A percentile compares a stretch with the other conserved stretches of the same genome.
These are phyloP conservation scores for Heliothis subflexa DNA, from an alignment of 1,140 invertebrate species.

Conservation along the genomic window DNA sequence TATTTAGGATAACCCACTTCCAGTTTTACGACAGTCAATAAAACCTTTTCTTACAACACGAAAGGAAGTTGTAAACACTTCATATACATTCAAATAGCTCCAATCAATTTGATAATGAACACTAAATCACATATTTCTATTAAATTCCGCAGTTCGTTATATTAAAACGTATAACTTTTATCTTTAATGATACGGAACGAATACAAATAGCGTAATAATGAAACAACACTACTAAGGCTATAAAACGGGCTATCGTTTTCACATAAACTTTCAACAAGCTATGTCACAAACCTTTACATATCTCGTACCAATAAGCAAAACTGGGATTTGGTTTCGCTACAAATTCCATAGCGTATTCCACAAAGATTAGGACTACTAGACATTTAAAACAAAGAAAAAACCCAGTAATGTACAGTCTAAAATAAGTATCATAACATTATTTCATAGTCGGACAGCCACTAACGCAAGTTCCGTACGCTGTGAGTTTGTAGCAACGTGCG, in stretches of 20 bases:
- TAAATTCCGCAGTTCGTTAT: conserved; percentile 13
- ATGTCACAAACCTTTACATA: conserved; percentile 15
- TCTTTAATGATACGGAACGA: conserved; percentile 49
- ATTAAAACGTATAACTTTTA: conserved; percentile 36
- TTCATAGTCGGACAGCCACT: conserved; percentile 36
- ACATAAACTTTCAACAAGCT: conserved; percentile 47
- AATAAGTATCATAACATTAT: conserved; percentile 42
- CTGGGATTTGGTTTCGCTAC: conserved; percentile 13
- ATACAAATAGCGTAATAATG: conserved; percentile 48
- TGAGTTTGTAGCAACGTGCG: conserved; percentile 47
- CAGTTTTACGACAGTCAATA: conserved; percentile 17
- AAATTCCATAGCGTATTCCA: background rate
- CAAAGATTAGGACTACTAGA: background rate
- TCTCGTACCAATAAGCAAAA: conserved; percentile 13
- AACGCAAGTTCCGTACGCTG: conserved; percentile 46
- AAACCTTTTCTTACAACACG: conserved; percentile 9
- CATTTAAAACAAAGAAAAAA: conserved; percentile 4
- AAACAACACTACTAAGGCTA: conserved; percentile 34
- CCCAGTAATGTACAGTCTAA: conserved; percentile 10
- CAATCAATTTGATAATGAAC: conserved; percentile 35
- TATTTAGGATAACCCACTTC: conserved; percentile 36
- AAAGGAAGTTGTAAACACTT: conserved; percentile 34
- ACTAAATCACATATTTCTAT: conserved; percentile 17
- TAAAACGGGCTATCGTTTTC: conserved; percentile 42
- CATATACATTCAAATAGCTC: conserved; percentile 33